Evolutionary conservation across 2,797 vertebrate genomes (phyloP).

Genomic region (Sciaenops ocellatus): DNA sequence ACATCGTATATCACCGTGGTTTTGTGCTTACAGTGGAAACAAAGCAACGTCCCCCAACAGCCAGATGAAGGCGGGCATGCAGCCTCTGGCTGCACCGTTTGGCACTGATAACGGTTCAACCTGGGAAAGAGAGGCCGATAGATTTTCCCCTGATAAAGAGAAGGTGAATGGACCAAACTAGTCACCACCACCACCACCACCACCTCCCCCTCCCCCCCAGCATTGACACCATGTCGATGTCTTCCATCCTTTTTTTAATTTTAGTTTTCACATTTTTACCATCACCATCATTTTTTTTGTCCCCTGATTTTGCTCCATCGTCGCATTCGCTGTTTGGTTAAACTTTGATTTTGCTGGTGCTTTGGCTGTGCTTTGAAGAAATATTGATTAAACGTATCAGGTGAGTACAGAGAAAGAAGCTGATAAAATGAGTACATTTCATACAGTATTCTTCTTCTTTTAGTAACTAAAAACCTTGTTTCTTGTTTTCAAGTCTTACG

Average conservation of each 20-base stretch:
- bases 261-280: slow-evolving; percentile 35
- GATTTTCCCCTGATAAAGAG: slow-evolving; percentile 71
- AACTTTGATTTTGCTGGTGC: slow-evolving; percentile 9
- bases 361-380: slow-evolving; percentile 27
- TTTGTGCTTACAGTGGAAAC: slow-evolving; percentile 84
- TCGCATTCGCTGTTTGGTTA: slow-evolving; percentile 25
- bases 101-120: slow-evolving; percentile 83
- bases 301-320: slow-evolving; percentile 47
- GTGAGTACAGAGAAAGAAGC: slow-evolving; percentile 16
- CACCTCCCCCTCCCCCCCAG: slow-evolving; percentile 2
- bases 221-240: slow-evolving; percentile 32
- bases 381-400: background rate
- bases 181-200: slow-evolving; percentile 10
- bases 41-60: slow-evolving; percentile 78
- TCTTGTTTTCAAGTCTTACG: no score
- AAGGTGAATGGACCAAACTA: slow-evolving; percentile 81
- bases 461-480: background rate
- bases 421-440: background rate
- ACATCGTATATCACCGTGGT: slow-evolving; percentile 69
- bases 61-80: slow-evolving; percentile 64
- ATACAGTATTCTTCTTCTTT: background rate
- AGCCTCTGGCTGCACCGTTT: slow-evolving; percentile 82
- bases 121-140: slow-evolving; percentile 82
- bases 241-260: slow-evolving; percentile 55
- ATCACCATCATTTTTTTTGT: slow-evolving; percentile 20